Evolutionary conservation across 2,888 invertebrate species (phyloP), one percentile per base, ranked within the genome.

Genomic region (Pyrocoelia pectoralis): DNA sequence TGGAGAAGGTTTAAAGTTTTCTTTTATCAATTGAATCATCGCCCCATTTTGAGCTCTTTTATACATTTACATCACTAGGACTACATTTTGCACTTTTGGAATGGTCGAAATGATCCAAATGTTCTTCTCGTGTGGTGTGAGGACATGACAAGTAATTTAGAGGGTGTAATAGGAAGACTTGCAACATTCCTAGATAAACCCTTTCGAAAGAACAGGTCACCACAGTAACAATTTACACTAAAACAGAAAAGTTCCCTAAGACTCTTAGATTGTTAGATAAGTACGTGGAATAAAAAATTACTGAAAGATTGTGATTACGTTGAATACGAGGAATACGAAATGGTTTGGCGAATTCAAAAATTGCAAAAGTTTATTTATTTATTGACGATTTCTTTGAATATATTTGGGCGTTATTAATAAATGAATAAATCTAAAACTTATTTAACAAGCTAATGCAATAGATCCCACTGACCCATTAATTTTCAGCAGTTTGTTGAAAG

Each of bases 61-160:
- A n/a, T n/a, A n/a, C n/a, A n/a, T n/a, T n/a, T n/a, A n/a, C 5
- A 5, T 5, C 19, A 14, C 15, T 73, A 72, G 75, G 70, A 74
- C 3, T 77, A 79, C 68, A 75, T 80, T 24, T 51, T 77, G 19
- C 71, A 74, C 6, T 79, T 73, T 63, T 80, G 80, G 80, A 64
- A 73, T 5, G 41, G 80, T 15, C 69, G 76, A 55, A 56, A 78
- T 13, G 73, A 77, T 33, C 69, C 72, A 1, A 77, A 80, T 67
- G 53, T 80, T 9, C 68, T 79, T 9, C 71, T 74, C 49, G 67
- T 70, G 10, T 72, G 68, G 14, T 76, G 68, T 63, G 74, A 75
- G 59, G 74, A 74, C 2, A 76, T 76, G 75, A 74, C 73, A 54
- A 56, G 82, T 80, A 82, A 84, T 71, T 73, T 84, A 18, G 70